phyloP scores from a whole-genome alignment of 2,797 vertebrate species.

The Pseudochirops corinnae region DNA sequence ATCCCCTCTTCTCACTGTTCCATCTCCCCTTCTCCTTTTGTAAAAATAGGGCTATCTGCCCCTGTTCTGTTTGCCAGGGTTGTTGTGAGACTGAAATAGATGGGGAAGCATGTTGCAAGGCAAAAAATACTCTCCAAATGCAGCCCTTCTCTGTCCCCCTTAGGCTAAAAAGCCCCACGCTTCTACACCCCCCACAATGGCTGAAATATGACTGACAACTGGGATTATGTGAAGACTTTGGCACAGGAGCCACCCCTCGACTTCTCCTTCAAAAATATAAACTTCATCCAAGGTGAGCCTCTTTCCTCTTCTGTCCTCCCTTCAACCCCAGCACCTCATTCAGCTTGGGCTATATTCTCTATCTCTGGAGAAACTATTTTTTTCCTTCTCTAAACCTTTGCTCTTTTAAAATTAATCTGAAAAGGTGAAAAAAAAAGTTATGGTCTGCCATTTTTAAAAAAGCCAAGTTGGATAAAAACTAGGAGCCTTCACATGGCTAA shows the following conservation, averaged over 20 bases:
- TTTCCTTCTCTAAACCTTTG: background rate
- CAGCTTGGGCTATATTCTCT: background rate
- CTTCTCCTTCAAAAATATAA: conserved; percentile 90
- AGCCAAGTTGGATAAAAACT: background rate
- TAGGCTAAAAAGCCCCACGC: conserved; percentile 64
- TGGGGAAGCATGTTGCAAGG: conserved; percentile 10
- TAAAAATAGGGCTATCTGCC: background rate
- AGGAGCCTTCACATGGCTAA: background rate
- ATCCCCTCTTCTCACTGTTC: background rate
- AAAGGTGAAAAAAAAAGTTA: background rate
- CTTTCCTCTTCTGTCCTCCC: background rate
- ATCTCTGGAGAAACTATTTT: background rate
- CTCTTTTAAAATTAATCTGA: background rate
- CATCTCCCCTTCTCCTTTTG: background rate
- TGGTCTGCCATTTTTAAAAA: background rate
- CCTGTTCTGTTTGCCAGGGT: background rate
- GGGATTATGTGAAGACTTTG: conserved; percentile 62
- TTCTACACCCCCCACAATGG: conserved; percentile 67
- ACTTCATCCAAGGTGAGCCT: conserved; percentile 82
- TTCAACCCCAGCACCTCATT: background rate
- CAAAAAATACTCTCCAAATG: background rate
- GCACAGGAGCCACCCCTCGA: conserved; percentile 89
- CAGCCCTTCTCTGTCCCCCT: conserved; percentile 56
- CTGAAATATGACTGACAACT: conserved; percentile 75
- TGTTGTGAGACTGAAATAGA: background rate